Base-by-base conservation (phyloP, 2,888 invertebrate species). In the Campoletis raptor region DNA sequence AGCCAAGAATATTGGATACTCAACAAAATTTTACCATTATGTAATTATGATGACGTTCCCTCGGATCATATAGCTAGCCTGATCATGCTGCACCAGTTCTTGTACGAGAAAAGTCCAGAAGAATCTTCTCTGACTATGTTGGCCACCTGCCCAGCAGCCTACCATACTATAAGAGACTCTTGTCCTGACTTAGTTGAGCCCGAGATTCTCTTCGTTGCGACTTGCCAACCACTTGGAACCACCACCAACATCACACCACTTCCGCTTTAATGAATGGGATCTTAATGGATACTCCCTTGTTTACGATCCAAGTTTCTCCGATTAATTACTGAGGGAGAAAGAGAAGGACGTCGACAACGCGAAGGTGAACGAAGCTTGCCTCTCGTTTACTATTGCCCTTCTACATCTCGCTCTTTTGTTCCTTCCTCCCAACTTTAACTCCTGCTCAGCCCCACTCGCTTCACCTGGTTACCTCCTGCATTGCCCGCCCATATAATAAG, bases 281-380 rank as follows among this genome's bases (percentile, higher is more conserved):
- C 91, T 92, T 92, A 92, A 92, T 92, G 92, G 91, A 91, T 89
- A 91, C 90, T 88, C 90, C 89, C 92, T 92, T 92, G 92, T 92
- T 92, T 92, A 92, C 91, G 92, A 91, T 91, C 91, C 88, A 91
- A 92, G 92, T 92, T 92, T 92, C 91, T 89, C 87, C 92, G 91
- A 92, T 92, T 92, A 92, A 92, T 92, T 92, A 91, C 90, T 89
- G 79, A 87, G 89, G 40, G 81, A 79, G 52, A 64, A 64, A 73
- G 79, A 77, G 80, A 69, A 76, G 83, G 73, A 76, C 77, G 83
- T 64, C 78, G 84, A 81, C 77, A 48, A 45, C 77, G 54, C 40
- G 72, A 67, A 57, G 81, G 73, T 21, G 3, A 42, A 74, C 70
- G 57, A 61, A 30, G 52, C 79, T 30, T 61, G 67, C 74, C 57